A percentile compares a stretch with the other conserved stretches of the same genome.
Evolutionary conservation across 2,113 vertebrate genomes (phyloP).

Genomic region (Xenopus laevis): DNA sequence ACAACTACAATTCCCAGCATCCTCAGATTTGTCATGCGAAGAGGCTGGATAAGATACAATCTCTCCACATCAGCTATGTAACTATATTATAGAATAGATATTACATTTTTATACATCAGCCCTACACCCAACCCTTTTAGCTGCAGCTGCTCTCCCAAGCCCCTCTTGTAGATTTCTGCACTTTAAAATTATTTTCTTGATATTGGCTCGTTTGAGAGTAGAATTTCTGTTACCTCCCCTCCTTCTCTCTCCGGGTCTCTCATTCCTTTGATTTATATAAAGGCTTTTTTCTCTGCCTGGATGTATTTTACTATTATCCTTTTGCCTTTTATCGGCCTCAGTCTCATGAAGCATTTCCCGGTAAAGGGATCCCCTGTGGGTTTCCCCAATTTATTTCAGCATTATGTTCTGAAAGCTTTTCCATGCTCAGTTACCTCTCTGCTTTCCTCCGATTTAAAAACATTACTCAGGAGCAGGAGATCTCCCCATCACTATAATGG

Average conservation of each 20-base stretch:
- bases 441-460: constrained; percentile 89
- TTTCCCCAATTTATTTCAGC: constrained; percentile 89
- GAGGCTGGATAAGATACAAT: too few relatives aligned
- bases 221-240: constrained; percentile 33
- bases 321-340: constrained; percentile 79
- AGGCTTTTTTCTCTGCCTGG: constrained; percentile 65
- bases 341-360: constrained; percentile 78
- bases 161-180: too few relatives aligned
- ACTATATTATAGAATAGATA: too few relatives aligned
- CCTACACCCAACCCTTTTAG: too few relatives aligned
- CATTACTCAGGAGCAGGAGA: constrained; percentile 86
- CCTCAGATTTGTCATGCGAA: too few relatives aligned
- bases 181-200: too few relatives aligned
- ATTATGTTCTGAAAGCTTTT: constrained; percentile 99
- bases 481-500: constrained; percentile 87
- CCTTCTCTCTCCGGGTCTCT: constrained; percentile 61
- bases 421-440: constrained; percentile 96
- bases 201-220: background rate
- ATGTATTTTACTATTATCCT: constrained; percentile 82
- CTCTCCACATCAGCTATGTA: too few relatives aligned
- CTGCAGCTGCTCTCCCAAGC: too few relatives aligned
- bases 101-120: too few relatives aligned
- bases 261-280: constrained; percentile 79
- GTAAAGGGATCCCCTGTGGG: constrained; percentile 87
- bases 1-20: too few relatives aligned